Conservation (phyloP, 2,888 invertebrate species). For the Dryomyza anilis region DNA sequence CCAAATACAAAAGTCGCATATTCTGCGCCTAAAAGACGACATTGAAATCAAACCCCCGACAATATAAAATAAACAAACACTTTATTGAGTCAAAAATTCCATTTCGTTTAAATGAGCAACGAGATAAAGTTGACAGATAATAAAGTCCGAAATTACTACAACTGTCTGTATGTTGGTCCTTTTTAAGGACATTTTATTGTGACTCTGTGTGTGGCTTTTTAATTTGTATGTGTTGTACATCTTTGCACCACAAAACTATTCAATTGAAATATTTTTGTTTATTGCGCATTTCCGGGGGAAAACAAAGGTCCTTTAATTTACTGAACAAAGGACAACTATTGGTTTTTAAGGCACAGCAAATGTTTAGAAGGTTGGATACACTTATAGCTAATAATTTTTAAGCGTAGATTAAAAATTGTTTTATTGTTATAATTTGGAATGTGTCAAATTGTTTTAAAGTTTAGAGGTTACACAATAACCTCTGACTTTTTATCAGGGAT, state of each 20-base stretch:
- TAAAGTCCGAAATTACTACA: slow-evolving; percentile 14
- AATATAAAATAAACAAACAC: slow-evolving; percentile 6
- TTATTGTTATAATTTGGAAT: too few relatives aligned
- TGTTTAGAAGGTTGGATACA: too few relatives aligned
- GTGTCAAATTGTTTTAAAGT: too few relatives aligned
- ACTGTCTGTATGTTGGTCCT: background rate
- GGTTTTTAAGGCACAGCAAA: too few relatives aligned
- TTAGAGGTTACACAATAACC: too few relatives aligned
- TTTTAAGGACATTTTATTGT: background rate
- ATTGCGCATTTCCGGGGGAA: slow-evolving; percentile 41
- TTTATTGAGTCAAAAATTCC: slow-evolving; percentile 6
- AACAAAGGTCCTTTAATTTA: too few relatives aligned
- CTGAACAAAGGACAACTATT: too few relatives aligned
- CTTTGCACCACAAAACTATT: slow-evolving; percentile 51
- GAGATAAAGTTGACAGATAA: slow-evolving; percentile 23
- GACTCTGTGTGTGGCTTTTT: background rate
- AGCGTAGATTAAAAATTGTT: too few relatives aligned
- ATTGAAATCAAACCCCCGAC: background rate
- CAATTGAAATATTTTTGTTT: slow-evolving; percentile 54
- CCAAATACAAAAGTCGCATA: background rate
- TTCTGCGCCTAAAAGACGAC: background rate
- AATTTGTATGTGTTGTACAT: slow-evolving; percentile 38
- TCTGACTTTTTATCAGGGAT: too few relatives aligned
- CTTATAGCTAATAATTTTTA: too few relatives aligned
- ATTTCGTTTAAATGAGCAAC: slow-evolving; percentile 12